These are phyloP conservation scores for Nycticebus coucang DNA, from an alignment of 2,113 vertebrate species.

Conservation along the genomic window DNA sequence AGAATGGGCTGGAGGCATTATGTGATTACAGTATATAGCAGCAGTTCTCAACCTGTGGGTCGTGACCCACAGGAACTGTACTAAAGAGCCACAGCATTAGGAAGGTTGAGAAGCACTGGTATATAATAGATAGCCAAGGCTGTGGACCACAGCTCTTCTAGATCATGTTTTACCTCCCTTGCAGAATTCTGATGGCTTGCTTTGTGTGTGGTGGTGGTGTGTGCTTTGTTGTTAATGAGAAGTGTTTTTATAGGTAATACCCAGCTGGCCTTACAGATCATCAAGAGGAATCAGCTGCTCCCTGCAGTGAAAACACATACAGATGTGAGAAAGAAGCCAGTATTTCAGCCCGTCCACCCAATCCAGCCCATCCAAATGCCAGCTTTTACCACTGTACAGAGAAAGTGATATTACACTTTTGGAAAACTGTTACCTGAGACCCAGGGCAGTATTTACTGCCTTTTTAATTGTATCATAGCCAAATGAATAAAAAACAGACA, in stretches of 20 bases:
- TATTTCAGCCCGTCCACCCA: slow-evolving; percentile 87
- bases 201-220: not conserved
- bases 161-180: not conserved
- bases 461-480: slow-evolving; percentile 69
- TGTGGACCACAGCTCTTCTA: not conserved
- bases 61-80: no score
- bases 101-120: no score
- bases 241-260: slow-evolving; percentile 91
- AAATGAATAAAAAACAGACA: slow-evolving; percentile 71
- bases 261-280: slow-evolving; percentile 98
- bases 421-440: slow-evolving; percentile 49
- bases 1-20: not conserved
- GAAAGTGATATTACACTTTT: slow-evolving; percentile 88
- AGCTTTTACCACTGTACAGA: slow-evolving; percentile 93
- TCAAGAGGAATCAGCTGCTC: slow-evolving; percentile 98
- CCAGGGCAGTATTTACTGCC: not conserved
- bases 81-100: no score
- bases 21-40: not conserved
- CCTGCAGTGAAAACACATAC: slow-evolving; percentile 90
- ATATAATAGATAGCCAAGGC: not conserved
- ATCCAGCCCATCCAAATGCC: slow-evolving; percentile 93
- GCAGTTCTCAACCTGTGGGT: no score
- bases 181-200: not conserved
- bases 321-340: slow-evolving; percentile 91
- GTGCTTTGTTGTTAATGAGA: not conserved